Evolutionary conservation across 2,797 vertebrate genomes (phyloP).

Genomic region (Nasua narica): DNA sequence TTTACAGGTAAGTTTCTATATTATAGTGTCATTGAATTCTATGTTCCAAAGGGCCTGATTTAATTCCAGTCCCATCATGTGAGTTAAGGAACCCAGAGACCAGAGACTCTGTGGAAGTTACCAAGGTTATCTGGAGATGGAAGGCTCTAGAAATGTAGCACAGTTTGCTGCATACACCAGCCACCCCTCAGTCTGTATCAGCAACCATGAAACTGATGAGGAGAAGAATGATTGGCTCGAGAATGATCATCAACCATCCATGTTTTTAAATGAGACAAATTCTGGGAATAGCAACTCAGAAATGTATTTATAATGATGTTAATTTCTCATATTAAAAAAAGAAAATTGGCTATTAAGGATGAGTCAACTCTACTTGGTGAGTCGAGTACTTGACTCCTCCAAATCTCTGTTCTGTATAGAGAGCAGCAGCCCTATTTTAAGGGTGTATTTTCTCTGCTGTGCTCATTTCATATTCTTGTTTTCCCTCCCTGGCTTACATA

Average conservation of each 20-base stretch:
- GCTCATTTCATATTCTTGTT: background rate
- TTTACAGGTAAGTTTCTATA: background rate
- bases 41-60: background rate
- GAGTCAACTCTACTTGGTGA: background rate
- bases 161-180: background rate
- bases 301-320: background rate
- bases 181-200: background rate
- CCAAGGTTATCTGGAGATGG: background rate
- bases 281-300: background rate
- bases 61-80: background rate
- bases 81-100: background rate
- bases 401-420: background rate
- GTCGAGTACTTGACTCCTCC: background rate
- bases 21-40: background rate
- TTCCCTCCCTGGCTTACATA: background rate
- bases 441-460: background rate
- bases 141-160: background rate
- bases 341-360: background rate
- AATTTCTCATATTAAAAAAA: constrained; percentile 24
- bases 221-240: background rate
- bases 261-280: background rate
- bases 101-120: background rate
- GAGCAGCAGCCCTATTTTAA: background rate
- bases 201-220: background rate
- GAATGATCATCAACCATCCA: background rate